These are phyloP conservation scores for Prietella phreatophila DNA, from an alignment of 2,113 vertebrate genomes.

Conservation along the genomic window DNA sequence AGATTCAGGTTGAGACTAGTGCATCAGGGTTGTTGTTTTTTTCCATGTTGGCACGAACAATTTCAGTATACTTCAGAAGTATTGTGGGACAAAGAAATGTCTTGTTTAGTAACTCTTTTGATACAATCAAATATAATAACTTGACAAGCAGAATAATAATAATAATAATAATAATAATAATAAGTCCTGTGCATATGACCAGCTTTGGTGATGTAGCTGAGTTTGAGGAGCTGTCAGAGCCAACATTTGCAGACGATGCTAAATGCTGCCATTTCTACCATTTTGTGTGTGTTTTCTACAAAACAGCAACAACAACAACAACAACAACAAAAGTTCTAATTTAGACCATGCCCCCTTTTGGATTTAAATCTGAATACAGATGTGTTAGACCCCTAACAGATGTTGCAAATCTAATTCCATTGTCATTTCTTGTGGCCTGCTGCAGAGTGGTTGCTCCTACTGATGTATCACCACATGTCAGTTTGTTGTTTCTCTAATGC, in stretches of 20 bases:
- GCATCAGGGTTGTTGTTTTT: neutral
- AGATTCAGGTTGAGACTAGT: neutral
- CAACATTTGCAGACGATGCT: neutral
- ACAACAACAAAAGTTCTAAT: neutral
- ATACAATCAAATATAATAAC: neutral
- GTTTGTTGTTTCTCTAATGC: slow-evolving; percentile 24
- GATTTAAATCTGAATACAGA: neutral
- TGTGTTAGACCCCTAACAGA: neutral
- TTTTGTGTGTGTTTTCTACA: neutral
- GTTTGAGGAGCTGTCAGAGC: neutral
- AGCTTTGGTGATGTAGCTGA: neutral
- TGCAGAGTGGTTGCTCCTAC: neutral
- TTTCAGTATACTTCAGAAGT: neutral
- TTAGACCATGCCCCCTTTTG: neutral
- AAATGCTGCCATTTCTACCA: neutral
- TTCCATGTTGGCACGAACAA: neutral
- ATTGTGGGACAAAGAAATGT: too few species aligned
- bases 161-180: too few species aligned
- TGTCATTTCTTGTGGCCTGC: slow-evolving; percentile 1
- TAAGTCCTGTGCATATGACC: too few species aligned
- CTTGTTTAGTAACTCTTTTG: neutral
- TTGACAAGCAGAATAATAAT: neutral
- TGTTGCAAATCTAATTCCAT: neutral
- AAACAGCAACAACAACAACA: too few species aligned
- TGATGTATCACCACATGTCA: slow-evolving; percentile 10